A percentile compares a stretch with the other conserved stretches of the same genome.
phyloP scores from a whole-genome alignment of 2,888 invertebrate species.

The Corbicula japonica region DNA sequence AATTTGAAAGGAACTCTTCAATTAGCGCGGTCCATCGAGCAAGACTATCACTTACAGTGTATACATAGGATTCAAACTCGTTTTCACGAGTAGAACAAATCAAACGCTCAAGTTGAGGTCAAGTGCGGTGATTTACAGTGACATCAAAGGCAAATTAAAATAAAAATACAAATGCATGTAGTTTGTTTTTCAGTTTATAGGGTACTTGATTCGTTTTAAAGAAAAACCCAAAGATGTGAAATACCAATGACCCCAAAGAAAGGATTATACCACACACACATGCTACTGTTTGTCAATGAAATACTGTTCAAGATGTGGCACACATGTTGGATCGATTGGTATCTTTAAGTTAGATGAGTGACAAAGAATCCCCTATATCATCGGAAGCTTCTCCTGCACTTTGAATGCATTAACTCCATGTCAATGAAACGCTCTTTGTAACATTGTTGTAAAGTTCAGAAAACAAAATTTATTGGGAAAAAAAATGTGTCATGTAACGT shows the following conservation, averaged over 20 bases:
- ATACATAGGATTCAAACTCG: conserved; percentile 18
- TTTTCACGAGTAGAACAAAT: conserved; percentile 25
- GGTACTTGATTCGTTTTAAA: conserved; percentile 39
- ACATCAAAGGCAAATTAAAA: conserved; percentile 40
- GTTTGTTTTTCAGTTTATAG: conserved; percentile 30
- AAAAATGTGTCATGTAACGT: too few species aligned
- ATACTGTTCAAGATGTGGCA: too few species aligned
- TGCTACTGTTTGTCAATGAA: not conserved
- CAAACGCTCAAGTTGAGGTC: conserved; percentile 37
- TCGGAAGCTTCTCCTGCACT: too few species aligned
- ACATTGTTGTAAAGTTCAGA: too few species aligned
- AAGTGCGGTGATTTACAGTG: conserved; percentile 22
- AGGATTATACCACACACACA: conserved; percentile 35
- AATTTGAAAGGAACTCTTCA: conserved; percentile 46
- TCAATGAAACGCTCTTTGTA: too few species aligned
- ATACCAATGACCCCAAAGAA: not conserved
- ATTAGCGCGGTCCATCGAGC: conserved; percentile 20
- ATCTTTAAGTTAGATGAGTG: too few species aligned
- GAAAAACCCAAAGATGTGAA: conserved; percentile 11
- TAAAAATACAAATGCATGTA: conserved; percentile 41
- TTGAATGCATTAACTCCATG: too few species aligned
- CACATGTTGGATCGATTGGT: too few species aligned
- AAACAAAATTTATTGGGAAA: too few species aligned
- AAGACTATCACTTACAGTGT: conserved; percentile 39
- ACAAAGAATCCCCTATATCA: too few species aligned